Evolutionary conservation across 2,888 invertebrate genomes (phyloP), one percentile per base, ranked within the genome.

Genomic region (Limnephilus rhombicus): DNA sequence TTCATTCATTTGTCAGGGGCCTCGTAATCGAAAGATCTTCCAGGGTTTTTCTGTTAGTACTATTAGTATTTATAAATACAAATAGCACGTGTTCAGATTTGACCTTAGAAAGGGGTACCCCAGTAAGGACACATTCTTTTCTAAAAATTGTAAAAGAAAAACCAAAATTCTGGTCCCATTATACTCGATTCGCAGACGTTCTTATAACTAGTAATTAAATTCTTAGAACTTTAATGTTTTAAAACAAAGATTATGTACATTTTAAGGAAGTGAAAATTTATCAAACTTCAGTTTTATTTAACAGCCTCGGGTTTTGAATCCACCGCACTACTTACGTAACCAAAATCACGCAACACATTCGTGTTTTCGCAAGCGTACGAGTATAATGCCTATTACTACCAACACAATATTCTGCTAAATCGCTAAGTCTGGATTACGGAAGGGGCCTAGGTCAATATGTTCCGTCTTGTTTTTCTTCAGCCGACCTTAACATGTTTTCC

Each of bases 401-500:
- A 24, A n/a, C 68, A 24, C 24, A 24, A 68, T 68, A 68, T 68
- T 68, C 24, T 24, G 24, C 18, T 18, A 18, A 68, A 68, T 68
- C 7, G n/a, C 18, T 68, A 68, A 68, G n/a, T 68, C 24, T 68
- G 24, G 24, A 68, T 68, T 68, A 68, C 68, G 68, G 68, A 68
- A 68, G 24, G 68, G 2, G 68, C 68, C 68, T 68, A 68, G 68
- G 68, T 68, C 68, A 68, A 68, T 68, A 24, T 9, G 68, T 68
- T 68, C 68, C 68, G 24, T 68, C 24, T 68, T 68, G 68, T 68
- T 24, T 68, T 68, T 68, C 68, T 68, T 68, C 68, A 24, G n/a
- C 68, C 68, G 68, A 68, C 68, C 68, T 68, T 68, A 68, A 68
- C 68, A 68, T n/a, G 68, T 68, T 68, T 68, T 68, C 68, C 68